Conservation (phyloP, 1,140 invertebrate genomes). For the Plodia interpunctella region DNA sequence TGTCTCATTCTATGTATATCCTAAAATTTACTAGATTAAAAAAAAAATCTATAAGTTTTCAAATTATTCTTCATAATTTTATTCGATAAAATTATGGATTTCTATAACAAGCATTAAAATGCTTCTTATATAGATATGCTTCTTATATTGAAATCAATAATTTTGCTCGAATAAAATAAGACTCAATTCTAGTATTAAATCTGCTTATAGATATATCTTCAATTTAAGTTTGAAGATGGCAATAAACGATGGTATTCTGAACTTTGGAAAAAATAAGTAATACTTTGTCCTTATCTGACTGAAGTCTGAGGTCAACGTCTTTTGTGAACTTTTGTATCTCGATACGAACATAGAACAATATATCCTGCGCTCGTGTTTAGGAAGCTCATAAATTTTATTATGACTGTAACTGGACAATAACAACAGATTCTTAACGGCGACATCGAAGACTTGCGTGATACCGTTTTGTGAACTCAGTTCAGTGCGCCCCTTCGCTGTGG, state of each 20-base stretch:
- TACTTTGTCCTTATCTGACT: not conserved
- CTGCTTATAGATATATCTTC: not conserved
- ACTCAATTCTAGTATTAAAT: not conserved
- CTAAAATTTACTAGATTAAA: too few species aligned
- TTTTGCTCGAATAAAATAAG: too few species aligned
- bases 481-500: not conserved
- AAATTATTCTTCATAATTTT: too few species aligned
- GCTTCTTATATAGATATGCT: too few species aligned
- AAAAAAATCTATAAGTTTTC: too few species aligned
- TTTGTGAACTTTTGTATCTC: not conserved
- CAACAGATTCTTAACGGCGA: not conserved
- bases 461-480: not conserved
- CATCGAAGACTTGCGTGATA: slow-evolving; percentile 1
- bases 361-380: not conserved
- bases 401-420: not conserved
- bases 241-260: not conserved
- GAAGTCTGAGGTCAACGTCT: not conserved
- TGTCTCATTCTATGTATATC: too few species aligned
- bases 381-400: slow-evolving; percentile 4
- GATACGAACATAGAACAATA: not conserved
- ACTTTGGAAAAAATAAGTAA: not conserved
- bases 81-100: too few species aligned
- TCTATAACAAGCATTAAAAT: too few species aligned
- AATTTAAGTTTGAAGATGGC: not conserved
- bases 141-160: too few species aligned